These are phyloP conservation scores for Stichopus horrens DNA, from an alignment of 53 echinoderm and acorn worm species.

Conservation along the genomic window DNA sequence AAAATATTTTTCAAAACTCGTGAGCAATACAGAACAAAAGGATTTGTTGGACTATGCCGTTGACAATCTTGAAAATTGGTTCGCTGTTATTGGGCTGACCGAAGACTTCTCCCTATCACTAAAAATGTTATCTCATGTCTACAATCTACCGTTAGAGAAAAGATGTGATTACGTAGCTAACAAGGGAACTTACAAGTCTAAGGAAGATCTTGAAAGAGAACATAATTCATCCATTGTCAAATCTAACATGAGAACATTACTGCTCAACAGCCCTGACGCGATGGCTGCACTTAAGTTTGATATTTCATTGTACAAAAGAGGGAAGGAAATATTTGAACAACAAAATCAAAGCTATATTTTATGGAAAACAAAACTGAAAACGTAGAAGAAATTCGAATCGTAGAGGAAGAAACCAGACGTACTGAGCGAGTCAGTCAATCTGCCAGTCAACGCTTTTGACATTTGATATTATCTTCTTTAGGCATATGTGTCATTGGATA, in stretches of 20 bases:
- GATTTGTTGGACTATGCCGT: conserved; percentile 58
- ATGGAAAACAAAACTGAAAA: background rate
- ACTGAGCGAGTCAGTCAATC: too few species aligned
- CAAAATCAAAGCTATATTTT: conserved; percentile 27
- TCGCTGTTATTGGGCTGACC: conserved; percentile 70
- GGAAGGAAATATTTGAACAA: conserved; percentile 65
- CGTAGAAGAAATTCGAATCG: too few species aligned
- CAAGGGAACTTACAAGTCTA: conserved; percentile 38
- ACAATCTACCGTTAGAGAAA: conserved; percentile 62
- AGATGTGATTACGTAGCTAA: conserved; percentile 15
- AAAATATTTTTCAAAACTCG: conserved; percentile 51
- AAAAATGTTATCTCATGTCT: conserved; percentile 59
- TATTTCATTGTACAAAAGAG: conserved; percentile 65
- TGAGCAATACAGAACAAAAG: conserved; percentile 48
- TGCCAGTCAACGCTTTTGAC: too few species aligned
- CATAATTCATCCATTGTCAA: background rate
- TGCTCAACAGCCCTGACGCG: conserved; percentile 55
- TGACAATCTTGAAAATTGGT: conserved; percentile 80
- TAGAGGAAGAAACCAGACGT: too few species aligned
- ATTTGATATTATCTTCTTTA: too few species aligned
- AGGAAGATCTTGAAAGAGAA: conserved; percentile 1
- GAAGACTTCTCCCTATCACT: conserved; percentile 73
- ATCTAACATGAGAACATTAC: conserved; percentile 29
- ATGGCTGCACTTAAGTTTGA: conserved; percentile 59
- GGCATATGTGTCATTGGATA: too few species aligned